Evolutionary conservation across 1,140 invertebrate species (phyloP).

Genomic region (Platorchestia sp.): DNA sequence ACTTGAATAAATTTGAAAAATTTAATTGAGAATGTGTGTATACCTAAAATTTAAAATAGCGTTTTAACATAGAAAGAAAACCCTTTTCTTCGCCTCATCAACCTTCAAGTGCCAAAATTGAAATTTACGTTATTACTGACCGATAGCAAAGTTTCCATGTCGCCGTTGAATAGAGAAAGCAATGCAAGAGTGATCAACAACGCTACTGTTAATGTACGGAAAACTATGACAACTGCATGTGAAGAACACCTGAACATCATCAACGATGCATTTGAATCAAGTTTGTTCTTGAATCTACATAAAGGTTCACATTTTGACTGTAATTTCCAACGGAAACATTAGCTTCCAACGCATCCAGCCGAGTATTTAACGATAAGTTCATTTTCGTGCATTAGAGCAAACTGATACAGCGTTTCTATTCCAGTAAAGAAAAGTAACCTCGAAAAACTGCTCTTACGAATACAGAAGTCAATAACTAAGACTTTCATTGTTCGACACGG

Average conservation of each 20-base stretch:
- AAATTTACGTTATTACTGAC: neutral
- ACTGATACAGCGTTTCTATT: neutral
- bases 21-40: neutral
- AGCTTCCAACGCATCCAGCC: neutral
- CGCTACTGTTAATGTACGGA: too few species aligned
- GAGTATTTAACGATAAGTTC: neutral
- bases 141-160: neutral
- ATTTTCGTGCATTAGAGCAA: neutral
- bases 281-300: neutral
- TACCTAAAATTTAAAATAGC: neutral
- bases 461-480: neutral
- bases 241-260: neutral
- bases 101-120: neutral
- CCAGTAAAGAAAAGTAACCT: neutral
- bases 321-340: neutral
- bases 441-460: neutral
- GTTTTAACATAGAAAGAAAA: neutral
- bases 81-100: neutral
- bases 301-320: neutral
- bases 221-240: neutral
- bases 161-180: neutral
- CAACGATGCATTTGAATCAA: neutral
- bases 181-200: neutral
- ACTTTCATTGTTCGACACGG: neutral
- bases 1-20: neutral